These are phyloP conservation scores for Rachycentron canadum DNA, from an alignment of 2,797 vertebrate genomes.

Conservation along the genomic window DNA sequence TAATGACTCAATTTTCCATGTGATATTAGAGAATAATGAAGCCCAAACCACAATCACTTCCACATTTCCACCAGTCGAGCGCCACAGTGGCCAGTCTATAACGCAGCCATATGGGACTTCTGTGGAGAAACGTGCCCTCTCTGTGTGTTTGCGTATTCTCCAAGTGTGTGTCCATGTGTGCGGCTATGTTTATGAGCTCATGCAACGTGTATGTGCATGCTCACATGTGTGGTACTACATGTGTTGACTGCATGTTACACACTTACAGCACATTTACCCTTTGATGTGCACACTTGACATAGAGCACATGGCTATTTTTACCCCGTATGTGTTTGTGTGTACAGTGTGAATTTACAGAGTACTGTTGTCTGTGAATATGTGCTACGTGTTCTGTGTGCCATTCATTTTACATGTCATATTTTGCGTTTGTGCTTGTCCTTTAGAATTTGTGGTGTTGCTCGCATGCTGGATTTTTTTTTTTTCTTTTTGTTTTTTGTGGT, in stretches of 20 bases:
- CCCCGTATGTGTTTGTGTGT: neutral
- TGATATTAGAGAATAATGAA: slow-evolving; percentile 11
- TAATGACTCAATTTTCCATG: slow-evolving; percentile 21
- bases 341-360: too few species aligned
- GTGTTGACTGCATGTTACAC: slow-evolving; percentile 22
- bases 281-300: slow-evolving; percentile 31
- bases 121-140: neutral
- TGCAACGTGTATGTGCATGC: slow-evolving; percentile 24
- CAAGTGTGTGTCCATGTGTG: neutral
- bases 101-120: slow-evolving; percentile 29
- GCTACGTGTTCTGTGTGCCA: neutral
- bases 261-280: slow-evolving; percentile 17
- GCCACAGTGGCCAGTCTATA: slow-evolving; percentile 3
- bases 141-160: neutral
- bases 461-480: neutral
- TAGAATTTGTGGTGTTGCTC: too few species aligned
- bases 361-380: neutral
- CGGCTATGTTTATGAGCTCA: neutral
- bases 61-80: slow-evolving; percentile 55
- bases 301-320: slow-evolving; percentile 12
- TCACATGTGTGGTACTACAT: neutral
- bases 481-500: neutral
- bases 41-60: slow-evolving; percentile 61
- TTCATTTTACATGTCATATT: neutral
- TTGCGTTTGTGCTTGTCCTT: neutral